Evolutionary conservation across 2,113 vertebrate genomes (phyloP), one percentile per base, ranked within the genome.

Genomic region (Sardina pilchardus): DNA sequence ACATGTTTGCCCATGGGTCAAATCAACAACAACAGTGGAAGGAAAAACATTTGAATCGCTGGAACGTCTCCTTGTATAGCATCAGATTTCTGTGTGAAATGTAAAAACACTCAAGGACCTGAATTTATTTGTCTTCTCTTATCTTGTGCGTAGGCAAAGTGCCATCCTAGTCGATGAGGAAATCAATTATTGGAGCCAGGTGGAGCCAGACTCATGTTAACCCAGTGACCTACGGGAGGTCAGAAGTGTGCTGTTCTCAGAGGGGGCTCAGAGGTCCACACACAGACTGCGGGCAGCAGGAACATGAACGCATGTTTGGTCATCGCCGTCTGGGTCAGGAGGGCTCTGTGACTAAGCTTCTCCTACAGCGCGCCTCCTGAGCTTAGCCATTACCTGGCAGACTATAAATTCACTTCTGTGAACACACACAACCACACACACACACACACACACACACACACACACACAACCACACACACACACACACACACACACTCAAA

Each of bases 211-310:
- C 19, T 21, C 63, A 12, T 36, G 39, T 89, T 42, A 89, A 89
- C 83, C 83, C 91, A 56, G 83, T 88, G 83, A 85, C 63, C 71
- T 56, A 50, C 63, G 82, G 30, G 42, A 26, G 63, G 67, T 86
- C 53, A 88, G 86, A 88, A 81, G 83, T 48, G 42, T 90, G 85
- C 89, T 85, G 24, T 81, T 48, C 88, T 85, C 47, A 80, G 84
- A 50, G 86, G 19, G 86, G 67, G 53, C 50, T 24, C 50, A 59
- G 43, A 88, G 86, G 91, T 85, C 86, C 63, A 81, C 30, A 81
- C n/a, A 87, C 56, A 86, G 78, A 48, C 81, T 44, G 86, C 0
- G 88, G 90, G 91, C 1, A 26, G 42, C 67, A 30, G 63, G 63
- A 71, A 63, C 53, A 39, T 10, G 9, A 84, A 50, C 36, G 81